These are phyloP conservation scores for Pycnomerus fuliginosus DNA, from an alignment of 2,888 invertebrate genomes.

Conservation along the genomic window DNA sequence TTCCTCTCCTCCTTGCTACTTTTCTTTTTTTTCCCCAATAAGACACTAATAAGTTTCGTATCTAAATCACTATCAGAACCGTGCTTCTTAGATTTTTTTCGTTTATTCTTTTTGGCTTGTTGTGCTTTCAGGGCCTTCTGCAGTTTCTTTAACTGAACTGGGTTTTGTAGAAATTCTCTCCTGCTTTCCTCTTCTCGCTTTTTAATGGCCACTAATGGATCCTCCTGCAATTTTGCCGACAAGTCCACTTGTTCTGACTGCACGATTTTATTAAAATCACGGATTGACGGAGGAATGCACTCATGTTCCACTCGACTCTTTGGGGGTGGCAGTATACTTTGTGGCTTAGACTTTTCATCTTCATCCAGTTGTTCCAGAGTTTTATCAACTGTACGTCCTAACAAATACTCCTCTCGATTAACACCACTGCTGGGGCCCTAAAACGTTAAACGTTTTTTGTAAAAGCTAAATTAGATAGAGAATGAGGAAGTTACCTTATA, in stretches of 20 bases:
- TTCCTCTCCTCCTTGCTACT: conserved; percentile 54
- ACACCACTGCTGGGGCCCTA: conserved; percentile 63
- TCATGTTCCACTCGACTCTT: conserved; percentile 73
- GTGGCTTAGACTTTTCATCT: conserved; percentile 56
- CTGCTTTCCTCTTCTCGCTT: conserved; percentile 87
- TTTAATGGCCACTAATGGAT: conserved; percentile 86
- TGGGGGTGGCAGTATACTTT: conserved; percentile 48
- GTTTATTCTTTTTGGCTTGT: conserved; percentile 56
- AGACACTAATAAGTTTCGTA: conserved; percentile 12
- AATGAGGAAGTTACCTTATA: conserved; percentile 65
- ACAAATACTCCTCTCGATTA: conserved; percentile 84
- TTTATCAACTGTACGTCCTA: conserved; percentile 81
- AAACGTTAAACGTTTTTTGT: conserved; percentile 29
- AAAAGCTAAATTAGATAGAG: not conserved
- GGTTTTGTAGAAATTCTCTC: conserved; percentile 84
- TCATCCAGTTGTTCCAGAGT: conserved; percentile 67
- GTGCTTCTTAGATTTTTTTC: conserved; percentile 23
- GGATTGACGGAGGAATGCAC: conserved; percentile 73
- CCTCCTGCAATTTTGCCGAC: conserved; percentile 86
- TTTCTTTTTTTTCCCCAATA: conserved; percentile 35
- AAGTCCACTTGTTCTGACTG: conserved; percentile 65
- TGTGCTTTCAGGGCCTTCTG: conserved; percentile 72
- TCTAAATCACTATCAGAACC: conserved; percentile 42
- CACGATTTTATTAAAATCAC: conserved; percentile 52
- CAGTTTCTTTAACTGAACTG: conserved; percentile 83